Percentiles rank a stretch among this genome's conserved stretches.
phyloP scores from a whole-genome alignment of 2,797 vertebrate species.

The Pangasius sanitwongsei region DNA sequence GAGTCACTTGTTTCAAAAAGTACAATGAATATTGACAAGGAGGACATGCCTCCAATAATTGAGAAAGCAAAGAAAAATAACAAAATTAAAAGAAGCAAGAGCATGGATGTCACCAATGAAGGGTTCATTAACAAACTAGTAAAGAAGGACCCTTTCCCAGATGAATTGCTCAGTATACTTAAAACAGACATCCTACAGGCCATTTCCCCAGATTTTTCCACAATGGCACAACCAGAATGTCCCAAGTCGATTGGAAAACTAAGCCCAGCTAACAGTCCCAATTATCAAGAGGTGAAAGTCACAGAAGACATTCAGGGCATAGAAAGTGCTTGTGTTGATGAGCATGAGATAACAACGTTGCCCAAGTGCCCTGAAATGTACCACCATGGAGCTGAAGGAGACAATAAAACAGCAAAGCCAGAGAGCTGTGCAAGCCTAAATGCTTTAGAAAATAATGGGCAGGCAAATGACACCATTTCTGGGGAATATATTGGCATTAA shows the following conservation, averaged over 20 bases:
- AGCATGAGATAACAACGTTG: conserved; percentile 54
- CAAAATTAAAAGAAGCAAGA: conserved; percentile 77
- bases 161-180: conserved; percentile 69
- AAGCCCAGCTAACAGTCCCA: conserved; percentile 42
- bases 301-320: conserved; percentile 56
- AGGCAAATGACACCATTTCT: conserved; percentile 59
- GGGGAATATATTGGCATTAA: conserved; percentile 36
- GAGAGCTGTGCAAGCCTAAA: conserved; percentile 55
- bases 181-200: conserved; percentile 73
- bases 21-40: conserved; percentile 54
- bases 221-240: conserved; percentile 57
- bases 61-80: conserved; percentile 71
- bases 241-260: conserved; percentile 56
- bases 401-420: conserved; percentile 28
- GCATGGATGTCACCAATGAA: conserved; percentile 53
- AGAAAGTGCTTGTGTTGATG: conserved; percentile 53
- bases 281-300: conserved; percentile 54
- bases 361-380: conserved; percentile 54
- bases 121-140: conserved; percentile 48
- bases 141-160: conserved; percentile 63
- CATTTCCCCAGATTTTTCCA: conserved; percentile 73
- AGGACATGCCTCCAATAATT: conserved; percentile 56
- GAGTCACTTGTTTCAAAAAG: conserved; percentile 62
- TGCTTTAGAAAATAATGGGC: conserved; percentile 43
- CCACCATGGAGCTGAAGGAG: conserved; percentile 38